Conservation (phyloP, 2,888 invertebrate species). For the Crossocerus cetratus region DNA sequence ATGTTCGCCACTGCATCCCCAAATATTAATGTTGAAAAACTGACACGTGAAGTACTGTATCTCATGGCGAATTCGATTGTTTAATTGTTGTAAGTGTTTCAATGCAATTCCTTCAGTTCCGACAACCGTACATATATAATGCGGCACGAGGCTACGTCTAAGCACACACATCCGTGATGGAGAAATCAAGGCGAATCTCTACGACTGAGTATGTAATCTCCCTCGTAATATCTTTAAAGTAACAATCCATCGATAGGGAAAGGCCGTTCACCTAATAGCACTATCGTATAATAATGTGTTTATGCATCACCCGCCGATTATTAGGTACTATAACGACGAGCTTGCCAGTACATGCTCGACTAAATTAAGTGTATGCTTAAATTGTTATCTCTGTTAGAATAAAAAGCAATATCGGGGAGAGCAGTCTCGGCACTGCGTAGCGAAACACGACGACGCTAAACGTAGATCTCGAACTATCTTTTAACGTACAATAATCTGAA, state of each 20-base stretch:
- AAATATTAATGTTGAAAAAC: constrained; percentile 31
- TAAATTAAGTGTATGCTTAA: neutral
- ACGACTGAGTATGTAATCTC: constrained; percentile 12
- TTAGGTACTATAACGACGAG: neutral
- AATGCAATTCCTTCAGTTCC: constrained; percentile 42
- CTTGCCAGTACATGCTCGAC: neutral
- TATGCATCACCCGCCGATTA: constrained; percentile 11
- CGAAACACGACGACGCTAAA: neutral
- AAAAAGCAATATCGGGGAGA: neutral
- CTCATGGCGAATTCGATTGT: neutral
- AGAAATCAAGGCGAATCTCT: constrained; percentile 11
- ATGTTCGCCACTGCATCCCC: constrained; percentile 30
- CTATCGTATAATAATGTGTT: constrained; percentile 26
- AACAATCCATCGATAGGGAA: constrained; percentile 19
- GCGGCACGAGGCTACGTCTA: constrained; percentile 10
- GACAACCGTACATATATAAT: constrained; percentile 9
- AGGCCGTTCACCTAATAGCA: constrained; percentile 40
- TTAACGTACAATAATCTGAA: neutral
- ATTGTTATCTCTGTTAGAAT: neutral
- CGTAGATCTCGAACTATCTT: neutral
- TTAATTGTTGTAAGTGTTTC: constrained; percentile 25
- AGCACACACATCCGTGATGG: constrained; percentile 16
- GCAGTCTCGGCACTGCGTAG: neutral
- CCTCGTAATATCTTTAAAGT: constrained; percentile 4
- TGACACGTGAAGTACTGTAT: constrained; percentile 27